phyloP scores from a whole-genome alignment of 1,140 invertebrate species.

The Stegodyphus dumicola region DNA sequence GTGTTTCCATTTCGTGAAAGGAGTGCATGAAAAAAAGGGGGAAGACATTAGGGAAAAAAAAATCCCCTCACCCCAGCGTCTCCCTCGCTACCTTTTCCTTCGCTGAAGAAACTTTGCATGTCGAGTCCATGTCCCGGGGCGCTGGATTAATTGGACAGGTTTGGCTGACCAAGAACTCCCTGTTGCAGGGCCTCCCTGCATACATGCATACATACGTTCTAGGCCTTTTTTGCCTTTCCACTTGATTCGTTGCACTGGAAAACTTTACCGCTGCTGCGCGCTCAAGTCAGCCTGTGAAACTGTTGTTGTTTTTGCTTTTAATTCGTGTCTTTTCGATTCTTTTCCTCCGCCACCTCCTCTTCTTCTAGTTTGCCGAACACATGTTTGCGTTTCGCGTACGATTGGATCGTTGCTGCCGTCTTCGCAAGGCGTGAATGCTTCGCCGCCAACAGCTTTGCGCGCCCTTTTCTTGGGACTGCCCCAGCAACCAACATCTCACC shows the following conservation, averaged over 20 bases:
- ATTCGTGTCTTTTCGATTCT: neutral
- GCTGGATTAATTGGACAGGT: conserved; percentile 60
- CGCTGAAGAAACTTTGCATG: conserved; percentile 52
- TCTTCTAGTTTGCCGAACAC: neutral
- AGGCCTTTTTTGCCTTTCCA: neutral
- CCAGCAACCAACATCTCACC: neutral
- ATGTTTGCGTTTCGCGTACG: neutral
- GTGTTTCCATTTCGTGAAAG: neutral
- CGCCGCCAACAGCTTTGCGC: too few relatives aligned
- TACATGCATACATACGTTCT: conserved; percentile 46
- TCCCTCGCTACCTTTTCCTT: conserved; percentile 15
- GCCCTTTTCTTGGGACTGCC: neutral
- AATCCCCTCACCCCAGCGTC: conserved; percentile 36
- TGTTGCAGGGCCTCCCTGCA: conserved; percentile 40
- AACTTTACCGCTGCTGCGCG: neutral
- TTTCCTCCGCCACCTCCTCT: neutral
- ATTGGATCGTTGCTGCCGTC: neutral
- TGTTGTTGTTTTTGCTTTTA: neutral
- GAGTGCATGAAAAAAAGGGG: neutral
- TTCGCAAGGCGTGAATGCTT: neutral
- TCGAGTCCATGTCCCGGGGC: conserved; percentile 52
- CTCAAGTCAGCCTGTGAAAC: neutral
- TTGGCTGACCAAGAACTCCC: conserved; percentile 58
- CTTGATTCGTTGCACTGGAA: neutral
- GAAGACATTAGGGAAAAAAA: neutral